Evolutionary conservation across 2,113 vertebrate species (phyloP).

Genomic region (Sphaerodactylus townsendi): DNA sequence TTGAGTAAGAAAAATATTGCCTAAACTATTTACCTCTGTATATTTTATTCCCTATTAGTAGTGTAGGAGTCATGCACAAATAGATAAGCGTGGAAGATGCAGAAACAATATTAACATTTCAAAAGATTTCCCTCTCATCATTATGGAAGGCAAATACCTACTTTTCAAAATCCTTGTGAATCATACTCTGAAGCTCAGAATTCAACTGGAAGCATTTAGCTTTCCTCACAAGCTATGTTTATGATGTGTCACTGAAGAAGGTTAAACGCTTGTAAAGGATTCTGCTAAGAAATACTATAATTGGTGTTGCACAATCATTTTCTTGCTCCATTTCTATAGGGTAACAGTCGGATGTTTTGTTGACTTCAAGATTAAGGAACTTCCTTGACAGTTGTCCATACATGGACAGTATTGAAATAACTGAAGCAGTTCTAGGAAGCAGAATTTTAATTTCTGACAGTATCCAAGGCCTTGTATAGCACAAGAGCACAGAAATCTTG

Average conservation of each 20-base stretch:
- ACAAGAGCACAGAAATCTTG: constrained; percentile 5
- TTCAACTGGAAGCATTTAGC: constrained; percentile 44
- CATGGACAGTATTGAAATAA: constrained; percentile 44
- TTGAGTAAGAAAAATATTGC: constrained; percentile 4
- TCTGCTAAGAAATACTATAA: constrained; percentile 62
- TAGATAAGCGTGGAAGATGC: constrained; percentile 21
- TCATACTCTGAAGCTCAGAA: constrained; percentile 40
- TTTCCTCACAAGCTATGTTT: constrained; percentile 52
- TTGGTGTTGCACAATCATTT: constrained; percentile 42
- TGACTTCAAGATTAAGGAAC: constrained; percentile 48
- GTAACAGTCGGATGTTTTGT: constrained; percentile 51
- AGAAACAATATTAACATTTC: constrained; percentile 35
- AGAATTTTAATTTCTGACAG: constrained; percentile 1
- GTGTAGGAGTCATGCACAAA: constrained; percentile 44
- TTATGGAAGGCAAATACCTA: constrained; percentile 34
- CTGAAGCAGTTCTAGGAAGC: neutral
- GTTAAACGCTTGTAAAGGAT: constrained; percentile 56
- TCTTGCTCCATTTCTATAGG: constrained; percentile 48
- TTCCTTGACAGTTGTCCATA: constrained; percentile 47
- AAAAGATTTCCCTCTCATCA: constrained; percentile 44
- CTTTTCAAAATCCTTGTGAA: constrained; percentile 37
- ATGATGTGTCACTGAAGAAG: constrained; percentile 44
- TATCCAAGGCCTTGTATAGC: constrained; percentile 9
- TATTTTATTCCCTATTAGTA: constrained; percentile 45
- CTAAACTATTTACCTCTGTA: constrained; percentile 18